phyloP scores from a whole-genome alignment of 2,797 vertebrate genomes.

The Protosalanx chinensis region DNA sequence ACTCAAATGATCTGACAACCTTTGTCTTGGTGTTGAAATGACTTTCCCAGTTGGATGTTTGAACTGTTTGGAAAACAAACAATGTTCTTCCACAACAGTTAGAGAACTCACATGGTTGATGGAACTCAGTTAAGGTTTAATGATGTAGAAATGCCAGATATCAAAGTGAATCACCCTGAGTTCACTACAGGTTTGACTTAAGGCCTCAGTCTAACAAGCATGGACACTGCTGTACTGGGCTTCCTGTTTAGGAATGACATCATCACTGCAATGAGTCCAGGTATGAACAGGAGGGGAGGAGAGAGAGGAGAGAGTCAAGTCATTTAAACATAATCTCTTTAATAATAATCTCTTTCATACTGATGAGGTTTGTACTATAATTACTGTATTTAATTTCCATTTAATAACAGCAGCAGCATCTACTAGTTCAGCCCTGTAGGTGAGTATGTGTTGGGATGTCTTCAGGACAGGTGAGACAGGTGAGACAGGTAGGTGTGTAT shows the following conservation, averaged over 20 bases:
- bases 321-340: too few relatives aligned
- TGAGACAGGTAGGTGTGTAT: slow-evolving; percentile 85
- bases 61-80: slow-evolving; percentile 10
- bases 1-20: slow-evolving; percentile 6
- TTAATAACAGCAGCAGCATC: not conserved
- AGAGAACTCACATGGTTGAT: too few relatives aligned
- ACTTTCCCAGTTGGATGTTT: slow-evolving; percentile 19
- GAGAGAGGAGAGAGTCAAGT: not conserved
- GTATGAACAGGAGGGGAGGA: too few relatives aligned
- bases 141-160: too few relatives aligned
- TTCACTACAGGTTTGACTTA: too few relatives aligned
- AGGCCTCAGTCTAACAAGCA: too few relatives aligned
- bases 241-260: too few relatives aligned
- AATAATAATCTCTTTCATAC: not conserved
- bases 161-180: too few relatives aligned
- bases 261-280: too few relatives aligned
- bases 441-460: not conserved
- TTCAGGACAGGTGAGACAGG: slow-evolving; percentile 80
- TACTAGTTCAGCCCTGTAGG: too few relatives aligned
- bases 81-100: not conserved
- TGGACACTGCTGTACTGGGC: too few relatives aligned
- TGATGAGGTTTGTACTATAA: not conserved
- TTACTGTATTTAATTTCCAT: not conserved
- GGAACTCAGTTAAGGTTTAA: too few relatives aligned
- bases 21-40: slow-evolving; percentile 26